phyloP scores from a whole-genome alignment of 2,888 invertebrate species.

The Cheilosia grossa region DNA sequence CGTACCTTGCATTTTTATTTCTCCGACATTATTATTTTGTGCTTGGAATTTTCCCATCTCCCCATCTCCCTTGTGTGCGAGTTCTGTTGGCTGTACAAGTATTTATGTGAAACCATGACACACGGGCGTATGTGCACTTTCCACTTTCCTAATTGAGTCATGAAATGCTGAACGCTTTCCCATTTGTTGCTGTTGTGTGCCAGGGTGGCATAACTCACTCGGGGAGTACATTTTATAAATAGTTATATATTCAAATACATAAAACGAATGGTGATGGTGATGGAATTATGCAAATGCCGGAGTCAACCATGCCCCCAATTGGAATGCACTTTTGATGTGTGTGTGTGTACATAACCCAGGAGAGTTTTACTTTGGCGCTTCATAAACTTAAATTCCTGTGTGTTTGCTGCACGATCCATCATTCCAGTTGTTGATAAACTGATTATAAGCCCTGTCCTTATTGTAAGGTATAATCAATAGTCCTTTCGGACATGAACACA shows the following conservation, averaged over 20 bases:
- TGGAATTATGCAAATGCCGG: slow-evolving; percentile 7
- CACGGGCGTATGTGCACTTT: slow-evolving; percentile 64
- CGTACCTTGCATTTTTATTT: background rate
- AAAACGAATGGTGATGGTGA: background rate
- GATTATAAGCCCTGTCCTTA: slow-evolving; percentile 18
- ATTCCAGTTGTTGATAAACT: slow-evolving; percentile 24
- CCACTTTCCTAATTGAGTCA: slow-evolving; percentile 65
- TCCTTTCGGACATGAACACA: too few species aligned
- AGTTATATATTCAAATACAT: background rate
- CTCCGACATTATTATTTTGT: background rate
- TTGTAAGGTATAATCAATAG: background rate
- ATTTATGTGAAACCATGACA: slow-evolving; percentile 18
- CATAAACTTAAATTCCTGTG: background rate
- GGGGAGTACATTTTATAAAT: slow-evolving; percentile 38
- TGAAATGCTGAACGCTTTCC: slow-evolving; percentile 39
- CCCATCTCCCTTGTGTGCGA: slow-evolving; percentile 16
- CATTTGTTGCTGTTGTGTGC: slow-evolving; percentile 29
- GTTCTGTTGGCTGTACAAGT: background rate
- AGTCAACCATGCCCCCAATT: background rate
- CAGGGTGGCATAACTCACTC: slow-evolving; percentile 53
- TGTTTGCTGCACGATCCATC: slow-evolving; percentile 15
- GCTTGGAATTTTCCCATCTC: slow-evolving; percentile 8
- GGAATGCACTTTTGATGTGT: background rate
- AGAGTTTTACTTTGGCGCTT: background rate
- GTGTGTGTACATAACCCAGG: background rate